Conservation (phyloP, 2,888 invertebrate species). For the Eupithecia subfuscata region DNA sequence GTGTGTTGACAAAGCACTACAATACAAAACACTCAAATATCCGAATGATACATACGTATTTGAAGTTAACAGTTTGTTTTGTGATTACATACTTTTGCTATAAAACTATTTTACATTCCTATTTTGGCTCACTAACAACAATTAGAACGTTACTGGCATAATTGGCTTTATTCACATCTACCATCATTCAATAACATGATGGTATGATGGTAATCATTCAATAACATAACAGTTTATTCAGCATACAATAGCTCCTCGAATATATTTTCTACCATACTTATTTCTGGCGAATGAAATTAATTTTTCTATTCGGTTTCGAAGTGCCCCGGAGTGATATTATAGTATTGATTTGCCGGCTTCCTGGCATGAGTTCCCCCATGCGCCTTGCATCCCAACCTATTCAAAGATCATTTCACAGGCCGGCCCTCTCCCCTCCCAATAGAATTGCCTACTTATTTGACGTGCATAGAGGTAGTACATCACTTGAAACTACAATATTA, state of each 20-base stretch:
- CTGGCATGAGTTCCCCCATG: conserved; percentile 71
- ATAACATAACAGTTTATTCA: not conserved
- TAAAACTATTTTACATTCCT: not conserved
- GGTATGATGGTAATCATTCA: too few relatives aligned
- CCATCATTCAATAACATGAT: not conserved
- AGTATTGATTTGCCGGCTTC: conserved; percentile 66
- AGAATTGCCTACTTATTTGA: not conserved
- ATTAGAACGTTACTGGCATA: not conserved
- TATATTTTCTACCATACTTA: not conserved
- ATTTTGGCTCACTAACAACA: not conserved
- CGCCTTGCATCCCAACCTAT: conserved; percentile 55
- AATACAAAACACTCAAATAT: not conserved
- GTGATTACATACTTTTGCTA: not conserved
- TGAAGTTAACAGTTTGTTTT: not conserved
- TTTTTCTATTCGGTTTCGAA: conserved; percentile 6
- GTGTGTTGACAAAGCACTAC: not conserved
- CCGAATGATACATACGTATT: not conserved
- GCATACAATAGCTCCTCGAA: not conserved
- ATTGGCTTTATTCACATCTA: not conserved
- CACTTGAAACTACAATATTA: not conserved
- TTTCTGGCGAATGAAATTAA: conserved; percentile 1
- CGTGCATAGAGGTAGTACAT: not conserved
- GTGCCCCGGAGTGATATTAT: conserved; percentile 44
- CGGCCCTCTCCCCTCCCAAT: conserved; percentile 2
- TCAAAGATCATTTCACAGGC: conserved; percentile 37